Percentiles rank a stretch among this genome's conserved stretches.
Evolutionary conservation across 2,113 vertebrate species (phyloP).

Genomic region (Aythya baeri): DNA sequence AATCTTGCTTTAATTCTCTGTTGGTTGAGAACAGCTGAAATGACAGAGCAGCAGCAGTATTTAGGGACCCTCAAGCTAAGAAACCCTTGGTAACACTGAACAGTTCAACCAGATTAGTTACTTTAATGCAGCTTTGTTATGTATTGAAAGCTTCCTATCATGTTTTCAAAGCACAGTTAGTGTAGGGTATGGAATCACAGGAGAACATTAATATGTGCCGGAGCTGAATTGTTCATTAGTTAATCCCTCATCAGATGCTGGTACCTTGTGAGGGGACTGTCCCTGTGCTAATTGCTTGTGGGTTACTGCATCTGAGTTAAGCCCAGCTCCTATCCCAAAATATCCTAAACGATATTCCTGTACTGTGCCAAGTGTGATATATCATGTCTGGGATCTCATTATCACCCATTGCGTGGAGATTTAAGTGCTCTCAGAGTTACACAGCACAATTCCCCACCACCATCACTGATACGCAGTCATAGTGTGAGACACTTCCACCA

Average conservation of each 20-base stretch:
- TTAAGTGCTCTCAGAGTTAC: not conserved
- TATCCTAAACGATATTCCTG: accelerated
- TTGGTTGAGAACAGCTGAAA: slow-evolving; percentile 25
- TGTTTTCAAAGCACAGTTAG: not conserved
- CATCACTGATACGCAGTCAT: accelerated
- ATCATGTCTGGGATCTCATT: not conserved
- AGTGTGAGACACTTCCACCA: not conserved
- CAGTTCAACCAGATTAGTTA: not conserved
- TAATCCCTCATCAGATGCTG: not conserved
- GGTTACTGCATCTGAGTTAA: not conserved
- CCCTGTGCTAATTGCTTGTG: not conserved
- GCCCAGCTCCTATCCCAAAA: not conserved
- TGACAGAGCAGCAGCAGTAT: slow-evolving; percentile 1
- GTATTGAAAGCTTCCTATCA: slow-evolving; percentile 27
- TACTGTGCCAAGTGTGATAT: not conserved
- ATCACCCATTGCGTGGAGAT: not conserved
- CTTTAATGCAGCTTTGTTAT: slow-evolving; percentile 15
- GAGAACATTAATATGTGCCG: not conserved
- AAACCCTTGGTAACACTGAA: not conserved
- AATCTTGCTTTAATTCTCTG: not conserved
- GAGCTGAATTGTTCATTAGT: not conserved
- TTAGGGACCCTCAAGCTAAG: not conserved
- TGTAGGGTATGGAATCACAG: not conserved
- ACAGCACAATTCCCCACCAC: not conserved
- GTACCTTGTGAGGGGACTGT: not conserved